Conservation (phyloP, 2,888 invertebrate genomes). For the Athrips mouffetella region DNA sequence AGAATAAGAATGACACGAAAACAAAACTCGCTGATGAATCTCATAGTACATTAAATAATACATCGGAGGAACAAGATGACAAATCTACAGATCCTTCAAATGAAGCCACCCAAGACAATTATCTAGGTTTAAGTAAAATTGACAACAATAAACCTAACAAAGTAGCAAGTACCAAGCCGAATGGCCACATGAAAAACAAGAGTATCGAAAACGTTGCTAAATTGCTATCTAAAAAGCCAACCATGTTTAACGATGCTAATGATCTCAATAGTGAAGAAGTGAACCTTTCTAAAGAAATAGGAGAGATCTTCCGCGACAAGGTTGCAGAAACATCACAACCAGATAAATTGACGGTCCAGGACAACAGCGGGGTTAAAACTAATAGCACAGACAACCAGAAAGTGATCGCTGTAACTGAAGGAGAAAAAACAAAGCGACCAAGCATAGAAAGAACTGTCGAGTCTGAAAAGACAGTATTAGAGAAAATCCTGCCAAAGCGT, state of each 20-base stretch:
- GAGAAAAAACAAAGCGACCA: slow-evolving; percentile 13
- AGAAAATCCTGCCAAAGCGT: slow-evolving; percentile 37
- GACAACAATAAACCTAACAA: slow-evolving; percentile 17
- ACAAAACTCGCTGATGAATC: slow-evolving; percentile 27
- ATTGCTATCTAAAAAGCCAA: slow-evolving; percentile 18
- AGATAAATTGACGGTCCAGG: neutral
- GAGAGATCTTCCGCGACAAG: neutral
- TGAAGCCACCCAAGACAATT: slow-evolving; percentile 9
- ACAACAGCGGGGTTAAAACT: neutral
- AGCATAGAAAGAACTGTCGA: slow-evolving; percentile 21
- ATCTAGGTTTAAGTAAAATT: slow-evolving; percentile 8
- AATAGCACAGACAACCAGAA: slow-evolving; percentile 2
- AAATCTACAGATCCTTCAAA: neutral
- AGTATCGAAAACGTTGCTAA: slow-evolving; percentile 17
- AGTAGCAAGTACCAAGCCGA: slow-evolving; percentile 13
- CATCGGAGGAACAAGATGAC: slow-evolving; percentile 14
- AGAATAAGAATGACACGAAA: slow-evolving; percentile 12
- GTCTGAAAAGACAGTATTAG: slow-evolving; percentile 17
- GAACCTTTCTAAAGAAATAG: neutral
- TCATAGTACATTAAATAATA: slow-evolving; percentile 25
- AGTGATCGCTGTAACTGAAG: slow-evolving; percentile 13
- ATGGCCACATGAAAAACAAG: slow-evolving; percentile 20
- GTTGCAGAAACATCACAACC: neutral
- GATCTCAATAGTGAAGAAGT: slow-evolving; percentile 19
- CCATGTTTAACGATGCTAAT: neutral